These are phyloP conservation scores for Tiphia femorata DNA, from an alignment of 2,888 invertebrate genomes.

Conservation along the genomic window DNA sequence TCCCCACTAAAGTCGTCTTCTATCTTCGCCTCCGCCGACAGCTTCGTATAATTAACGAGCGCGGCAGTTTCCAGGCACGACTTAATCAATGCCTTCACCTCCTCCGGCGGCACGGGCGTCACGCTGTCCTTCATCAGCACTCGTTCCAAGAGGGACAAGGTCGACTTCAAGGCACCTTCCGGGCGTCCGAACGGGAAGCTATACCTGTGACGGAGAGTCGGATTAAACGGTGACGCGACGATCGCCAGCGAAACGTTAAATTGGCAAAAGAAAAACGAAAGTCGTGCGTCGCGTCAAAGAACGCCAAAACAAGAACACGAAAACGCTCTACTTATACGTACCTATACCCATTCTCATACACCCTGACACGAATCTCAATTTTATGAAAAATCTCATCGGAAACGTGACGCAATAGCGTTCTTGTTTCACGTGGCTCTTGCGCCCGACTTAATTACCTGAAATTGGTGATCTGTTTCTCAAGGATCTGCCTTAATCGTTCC, in stretches of 20 bases:
- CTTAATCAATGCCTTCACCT: conserved; percentile 95
- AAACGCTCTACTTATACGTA: no score
- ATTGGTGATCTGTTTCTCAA: conserved; percentile 99
- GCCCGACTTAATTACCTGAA: conserved; percentile 80
- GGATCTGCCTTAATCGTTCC: conserved; percentile 89
- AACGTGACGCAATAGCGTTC: no score
- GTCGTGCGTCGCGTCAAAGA: no score
- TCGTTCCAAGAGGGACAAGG: conserved; percentile 93
- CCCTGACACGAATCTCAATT: no score
- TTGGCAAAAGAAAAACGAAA: no score
- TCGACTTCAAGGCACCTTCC: conserved; percentile 97
- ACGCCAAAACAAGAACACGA: no score
- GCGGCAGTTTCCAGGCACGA: conserved; percentile 98
- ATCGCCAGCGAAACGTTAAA: no score
- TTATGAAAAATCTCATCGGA: no score
- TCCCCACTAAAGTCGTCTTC: conserved; percentile 88
- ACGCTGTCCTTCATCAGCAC: conserved; percentile 99
- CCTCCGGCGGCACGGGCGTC: conserved; percentile 95
- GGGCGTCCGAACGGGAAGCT: conserved; percentile 99
- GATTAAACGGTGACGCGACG: no score
- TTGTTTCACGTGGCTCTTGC: no score
- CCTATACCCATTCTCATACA: no score
- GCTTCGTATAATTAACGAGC: conserved; percentile 94
- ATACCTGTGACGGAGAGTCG: conserved; percentile 82
- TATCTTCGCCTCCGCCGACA: conserved; percentile 97